Conservation (phyloP, 2,113 vertebrate genomes). For the Choloepus hoffmanni region DNA sequence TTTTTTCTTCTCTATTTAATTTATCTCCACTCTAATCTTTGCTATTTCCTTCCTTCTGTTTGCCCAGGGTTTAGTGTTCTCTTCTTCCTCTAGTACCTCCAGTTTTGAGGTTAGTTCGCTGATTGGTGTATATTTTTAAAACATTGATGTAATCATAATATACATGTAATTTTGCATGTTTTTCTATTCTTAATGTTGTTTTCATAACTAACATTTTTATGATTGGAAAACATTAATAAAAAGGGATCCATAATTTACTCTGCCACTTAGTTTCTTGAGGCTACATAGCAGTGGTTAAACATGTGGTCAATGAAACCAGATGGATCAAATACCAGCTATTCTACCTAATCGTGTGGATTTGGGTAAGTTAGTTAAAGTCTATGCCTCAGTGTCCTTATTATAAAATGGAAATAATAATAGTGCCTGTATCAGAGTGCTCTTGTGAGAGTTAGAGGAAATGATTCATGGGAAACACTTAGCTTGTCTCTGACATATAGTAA, state of each 20-base stretch:
- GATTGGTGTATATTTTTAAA: not conserved
- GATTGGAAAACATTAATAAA: constrained; percentile 30
- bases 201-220: constrained; percentile 43
- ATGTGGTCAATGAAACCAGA: not conserved
- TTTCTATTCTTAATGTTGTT: not conserved
- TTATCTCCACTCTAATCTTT: too few species aligned
- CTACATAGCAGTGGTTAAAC: not conserved
- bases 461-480: not conserved
- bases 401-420: not conserved
- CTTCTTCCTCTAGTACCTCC: too few species aligned
- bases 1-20: too few species aligned
- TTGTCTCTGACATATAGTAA: not conserved
- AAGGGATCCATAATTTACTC: not conserved
- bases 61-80: too few species aligned
- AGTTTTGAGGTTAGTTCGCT: too few species aligned
- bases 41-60: too few species aligned
- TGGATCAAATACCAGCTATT: not conserved
- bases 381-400: not conserved
- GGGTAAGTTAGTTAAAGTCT: not conserved
- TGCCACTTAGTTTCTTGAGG: not conserved
- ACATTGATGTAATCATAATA: not conserved
- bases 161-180: not conserved
- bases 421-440: not conserved
- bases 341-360: not conserved
- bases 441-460: not conserved